phyloP scores from a whole-genome alignment of 2,797 vertebrate species.

The Hozukius guyotensis region DNA sequence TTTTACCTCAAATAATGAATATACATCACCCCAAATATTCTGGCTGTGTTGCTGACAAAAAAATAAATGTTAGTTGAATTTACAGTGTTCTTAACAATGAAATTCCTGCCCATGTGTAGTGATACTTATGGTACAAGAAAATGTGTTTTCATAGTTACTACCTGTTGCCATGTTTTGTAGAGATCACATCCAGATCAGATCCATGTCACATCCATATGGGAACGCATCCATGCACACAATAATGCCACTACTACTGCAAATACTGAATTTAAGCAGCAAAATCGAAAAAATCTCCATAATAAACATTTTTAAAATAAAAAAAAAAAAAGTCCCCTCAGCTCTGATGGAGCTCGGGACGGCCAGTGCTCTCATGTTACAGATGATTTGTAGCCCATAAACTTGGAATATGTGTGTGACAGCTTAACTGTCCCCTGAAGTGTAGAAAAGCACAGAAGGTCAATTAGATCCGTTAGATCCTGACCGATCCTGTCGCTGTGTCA shows the following conservation, averaged over 20 bases:
- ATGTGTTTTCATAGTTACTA: neutral
- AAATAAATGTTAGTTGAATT: neutral
- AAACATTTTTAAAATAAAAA: neutral
- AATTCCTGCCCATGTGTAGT: neutral
- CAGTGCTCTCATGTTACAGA: neutral
- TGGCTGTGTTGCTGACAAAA: neutral
- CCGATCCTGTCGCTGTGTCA: neutral
- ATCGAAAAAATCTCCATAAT: neutral
- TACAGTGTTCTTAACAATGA: neutral
- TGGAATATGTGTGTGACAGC: neutral
- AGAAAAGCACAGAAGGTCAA: neutral
- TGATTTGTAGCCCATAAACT: neutral
- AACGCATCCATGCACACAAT: neutral
- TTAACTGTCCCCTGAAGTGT: neutral
- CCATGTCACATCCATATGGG: neutral
- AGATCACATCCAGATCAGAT: neutral
- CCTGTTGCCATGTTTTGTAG: neutral
- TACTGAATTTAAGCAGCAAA: neutral
- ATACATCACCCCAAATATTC: neutral
- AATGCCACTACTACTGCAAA: neutral
- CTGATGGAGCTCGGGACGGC: neutral
- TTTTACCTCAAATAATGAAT: neutral
- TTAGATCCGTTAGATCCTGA: neutral
- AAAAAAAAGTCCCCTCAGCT: neutral
- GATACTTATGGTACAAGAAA: neutral